These are phyloP conservation scores for Scelioninae gen. 1 DNA, from an alignment of 2,888 invertebrate genomes.

Conservation along the genomic window DNA sequence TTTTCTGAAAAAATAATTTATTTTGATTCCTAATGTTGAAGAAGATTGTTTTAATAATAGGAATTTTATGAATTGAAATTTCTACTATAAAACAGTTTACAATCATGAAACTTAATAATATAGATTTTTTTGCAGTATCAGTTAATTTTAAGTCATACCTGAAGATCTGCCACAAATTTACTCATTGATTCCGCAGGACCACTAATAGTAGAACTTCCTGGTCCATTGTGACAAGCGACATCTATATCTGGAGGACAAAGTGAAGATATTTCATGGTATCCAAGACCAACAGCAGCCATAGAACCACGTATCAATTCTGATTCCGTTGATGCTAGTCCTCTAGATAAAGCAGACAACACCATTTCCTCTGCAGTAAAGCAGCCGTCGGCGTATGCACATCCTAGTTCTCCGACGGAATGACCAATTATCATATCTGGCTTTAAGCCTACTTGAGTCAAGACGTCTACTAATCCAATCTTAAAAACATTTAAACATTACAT, in stretches of 20 bases:
- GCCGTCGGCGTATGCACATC: constrained; percentile 97
- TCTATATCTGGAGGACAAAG: constrained; percentile 91
- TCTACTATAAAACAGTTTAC: no score
- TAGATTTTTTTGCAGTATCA: background rate
- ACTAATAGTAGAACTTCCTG: constrained; percentile 94
- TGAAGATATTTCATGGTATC: constrained; percentile 86
- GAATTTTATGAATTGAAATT: no score
- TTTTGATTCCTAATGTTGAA: background rate
- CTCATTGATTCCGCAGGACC: constrained; percentile 90
- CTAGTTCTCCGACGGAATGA: constrained; percentile 97
- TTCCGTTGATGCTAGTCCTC: constrained; percentile 79
- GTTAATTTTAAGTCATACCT: constrained; percentile 67
- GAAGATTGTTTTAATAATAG: background rate
- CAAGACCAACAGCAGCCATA: constrained; percentile 94
- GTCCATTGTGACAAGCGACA: constrained; percentile 94
- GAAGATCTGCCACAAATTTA: constrained; percentile 87
- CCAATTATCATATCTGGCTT: constrained; percentile 91
- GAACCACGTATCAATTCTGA: constrained; percentile 87
- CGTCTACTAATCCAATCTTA: constrained; percentile 88
- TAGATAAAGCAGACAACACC: constrained; percentile 78
- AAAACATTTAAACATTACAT: background rate
- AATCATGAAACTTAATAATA: no score
- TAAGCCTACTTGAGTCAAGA: constrained; percentile 87
- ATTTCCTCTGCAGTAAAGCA: constrained; percentile 88
- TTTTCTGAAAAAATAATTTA: constrained; percentile 79